Percentiles rank a stretch among this genome's conserved stretches.
phyloP scores from a whole-genome alignment of 2,888 invertebrate genomes.

The Leucophenga maculata region DNA sequence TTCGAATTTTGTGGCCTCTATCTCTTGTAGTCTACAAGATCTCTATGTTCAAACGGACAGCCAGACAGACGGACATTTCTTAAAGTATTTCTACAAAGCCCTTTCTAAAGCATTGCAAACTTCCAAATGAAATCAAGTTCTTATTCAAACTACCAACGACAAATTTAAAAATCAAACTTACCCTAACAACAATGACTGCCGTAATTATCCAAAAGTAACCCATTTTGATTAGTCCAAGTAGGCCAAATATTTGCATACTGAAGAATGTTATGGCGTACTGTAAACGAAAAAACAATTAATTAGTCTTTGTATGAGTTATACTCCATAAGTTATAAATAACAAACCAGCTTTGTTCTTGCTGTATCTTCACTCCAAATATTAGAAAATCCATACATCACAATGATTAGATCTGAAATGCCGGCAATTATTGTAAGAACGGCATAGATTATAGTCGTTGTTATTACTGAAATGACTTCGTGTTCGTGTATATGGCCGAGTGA shows the following conservation, averaged over 20 bases:
- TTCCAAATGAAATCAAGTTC: too few species aligned
- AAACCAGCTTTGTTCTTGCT: neutral
- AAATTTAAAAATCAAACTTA: neutral
- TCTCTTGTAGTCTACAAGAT: too few species aligned
- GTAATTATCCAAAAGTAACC: neutral
- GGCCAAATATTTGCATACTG: slow-evolving; percentile 1
- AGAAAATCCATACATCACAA: neutral
- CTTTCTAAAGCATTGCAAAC: too few species aligned
- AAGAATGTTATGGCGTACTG: neutral
- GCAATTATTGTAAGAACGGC: neutral
- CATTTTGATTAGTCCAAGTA: slow-evolving; percentile 8
- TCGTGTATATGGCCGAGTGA: neutral
- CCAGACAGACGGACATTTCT: too few species aligned
- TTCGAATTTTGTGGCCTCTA: too few species aligned
- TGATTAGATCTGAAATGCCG: neutral
- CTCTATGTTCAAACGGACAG: too few species aligned
- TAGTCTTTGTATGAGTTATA: neutral
- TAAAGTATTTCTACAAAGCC: too few species aligned
- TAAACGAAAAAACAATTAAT: neutral
- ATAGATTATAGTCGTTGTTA: neutral
- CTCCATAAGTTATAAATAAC: neutral
- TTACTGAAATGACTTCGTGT: neutral
- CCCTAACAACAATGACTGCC: neutral
- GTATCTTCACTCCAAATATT: neutral
- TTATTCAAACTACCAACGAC: too few species aligned